Conservation (phyloP, 2,888 invertebrate species). For the Colletes collaris region DNA sequence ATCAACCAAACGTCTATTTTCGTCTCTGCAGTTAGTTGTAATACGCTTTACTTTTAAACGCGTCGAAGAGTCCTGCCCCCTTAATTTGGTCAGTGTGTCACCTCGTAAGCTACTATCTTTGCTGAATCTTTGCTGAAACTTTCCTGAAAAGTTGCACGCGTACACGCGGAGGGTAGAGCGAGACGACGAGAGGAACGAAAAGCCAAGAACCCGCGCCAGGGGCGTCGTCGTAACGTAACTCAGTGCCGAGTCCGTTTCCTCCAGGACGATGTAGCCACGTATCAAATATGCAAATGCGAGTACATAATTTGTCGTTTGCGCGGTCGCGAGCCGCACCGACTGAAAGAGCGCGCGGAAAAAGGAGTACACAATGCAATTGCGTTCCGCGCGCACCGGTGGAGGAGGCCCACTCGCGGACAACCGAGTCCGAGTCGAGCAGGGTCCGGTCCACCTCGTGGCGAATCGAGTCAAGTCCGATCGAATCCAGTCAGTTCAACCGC, state of each 20-base stretch:
- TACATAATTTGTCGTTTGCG: slow-evolving; percentile 75
- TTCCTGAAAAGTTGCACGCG: too few species aligned
- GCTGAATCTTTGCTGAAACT: too few species aligned
- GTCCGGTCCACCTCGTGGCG: too few species aligned
- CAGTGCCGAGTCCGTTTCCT: slow-evolving; percentile 65
- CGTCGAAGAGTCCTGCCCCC: too few species aligned
- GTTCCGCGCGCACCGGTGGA: background rate
- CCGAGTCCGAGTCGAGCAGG: background rate
- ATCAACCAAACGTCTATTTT: too few species aligned
- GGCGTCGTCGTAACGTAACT: slow-evolving; percentile 1
- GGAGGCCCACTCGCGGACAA: slow-evolving; percentile 49
- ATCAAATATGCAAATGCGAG: slow-evolving; percentile 77
- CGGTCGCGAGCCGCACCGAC: slow-evolving; percentile 36
- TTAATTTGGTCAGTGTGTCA: too few species aligned
- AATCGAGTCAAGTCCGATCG: slow-evolving; percentile 15
- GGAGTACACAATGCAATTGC: slow-evolving; percentile 49
- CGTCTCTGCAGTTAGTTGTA: too few species aligned
- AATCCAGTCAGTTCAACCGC: slow-evolving; percentile 21
- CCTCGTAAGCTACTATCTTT: too few species aligned
- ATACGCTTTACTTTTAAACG: too few species aligned
- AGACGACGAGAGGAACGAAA: too few species aligned
- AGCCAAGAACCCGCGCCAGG: too few species aligned
- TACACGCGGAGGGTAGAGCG: too few species aligned
- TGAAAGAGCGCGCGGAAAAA: slow-evolving; percentile 58
- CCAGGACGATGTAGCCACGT: slow-evolving; percentile 71